phyloP scores from a whole-genome alignment of 37 sponge, comb jelly and placozoan species.

The Spongia lamella region DNA sequence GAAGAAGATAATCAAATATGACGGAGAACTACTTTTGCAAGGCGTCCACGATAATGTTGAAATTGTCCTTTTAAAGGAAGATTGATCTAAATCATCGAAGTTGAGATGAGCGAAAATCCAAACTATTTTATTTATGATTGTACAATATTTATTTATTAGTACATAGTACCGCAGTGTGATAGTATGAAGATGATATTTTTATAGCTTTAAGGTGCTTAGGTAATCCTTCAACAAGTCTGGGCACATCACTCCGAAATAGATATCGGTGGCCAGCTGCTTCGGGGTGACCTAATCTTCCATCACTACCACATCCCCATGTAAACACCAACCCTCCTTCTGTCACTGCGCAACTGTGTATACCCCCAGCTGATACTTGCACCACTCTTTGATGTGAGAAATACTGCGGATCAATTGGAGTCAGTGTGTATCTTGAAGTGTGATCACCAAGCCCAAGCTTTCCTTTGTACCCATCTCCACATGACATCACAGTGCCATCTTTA shows the following conservation, averaged over 20 bases:
- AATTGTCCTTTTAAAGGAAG: conserved; percentile 66
- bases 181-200: conserved; percentile 47
- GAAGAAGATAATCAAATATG: conserved; percentile 87
- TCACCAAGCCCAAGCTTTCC: conserved; percentile 56
- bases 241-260: conserved; percentile 45
- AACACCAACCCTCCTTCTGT: conserved; percentile 45
- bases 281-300: conserved; percentile 65
- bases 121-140: too few species aligned
- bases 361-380: conserved; percentile 39
- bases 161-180: conserved; percentile 50
- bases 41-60: conserved; percentile 85
- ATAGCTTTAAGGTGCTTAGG: background rate
- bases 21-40: conserved; percentile 83
- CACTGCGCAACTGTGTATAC: conserved; percentile 62
- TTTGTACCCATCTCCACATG: conserved; percentile 85
- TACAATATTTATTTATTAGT: too few species aligned
- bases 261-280: conserved; percentile 70
- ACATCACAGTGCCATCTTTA: conserved; percentile 55
- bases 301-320: conserved; percentile 79
- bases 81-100: too few species aligned
- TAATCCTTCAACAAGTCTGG: conserved; percentile 44
- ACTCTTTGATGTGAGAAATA: conserved; percentile 35
- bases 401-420: conserved; percentile 30
- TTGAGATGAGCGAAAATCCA: too few species aligned
- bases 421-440: conserved; percentile 22